phyloP scores from a whole-genome alignment of 30 jellyfish, hydroid and myxozoan species.

The Hydractinia echinata region DNA sequence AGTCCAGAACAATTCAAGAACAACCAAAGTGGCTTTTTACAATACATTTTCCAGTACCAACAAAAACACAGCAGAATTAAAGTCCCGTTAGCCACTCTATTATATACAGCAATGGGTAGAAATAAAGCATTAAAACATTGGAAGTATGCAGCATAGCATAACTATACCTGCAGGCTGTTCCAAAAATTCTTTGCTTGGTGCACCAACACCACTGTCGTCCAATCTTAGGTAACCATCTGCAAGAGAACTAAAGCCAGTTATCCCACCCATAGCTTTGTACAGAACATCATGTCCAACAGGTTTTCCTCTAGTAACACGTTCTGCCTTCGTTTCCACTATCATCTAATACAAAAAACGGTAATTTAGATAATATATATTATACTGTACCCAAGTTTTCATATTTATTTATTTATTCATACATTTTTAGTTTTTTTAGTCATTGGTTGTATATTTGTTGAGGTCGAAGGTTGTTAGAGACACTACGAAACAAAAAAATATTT shows the following conservation, averaged over 20 bases:
- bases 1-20: too few relatives aligned
- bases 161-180: slow-evolving; percentile 60
- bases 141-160: slow-evolving; percentile 1
- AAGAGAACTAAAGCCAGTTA: slow-evolving; percentile 89
- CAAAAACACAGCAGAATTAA: not conserved
- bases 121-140: not conserved
- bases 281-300: slow-evolving; percentile 87
- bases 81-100: not conserved
- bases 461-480: too few relatives aligned
- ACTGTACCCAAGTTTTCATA: too few relatives aligned
- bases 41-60: too few relatives aligned
- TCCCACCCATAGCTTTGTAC: slow-evolving; percentile 97
- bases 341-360: slow-evolving; percentile 37
- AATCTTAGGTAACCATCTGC: slow-evolving; percentile 92
- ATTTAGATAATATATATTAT: too few relatives aligned
- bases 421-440: not conserved
- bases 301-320: slow-evolving; percentile 76
- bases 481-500: too few relatives aligned
- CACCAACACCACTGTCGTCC: slow-evolving; percentile 89
- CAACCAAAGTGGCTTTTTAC: too few relatives aligned
- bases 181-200: slow-evolving; percentile 62
- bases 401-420: not conserved
- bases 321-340: slow-evolving; percentile 79
- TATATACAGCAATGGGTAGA: not conserved
- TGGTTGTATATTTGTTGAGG: too few relatives aligned